phyloP scores from a whole-genome alignment of 2,113 vertebrate species.

The Oceanites oceanicus region DNA sequence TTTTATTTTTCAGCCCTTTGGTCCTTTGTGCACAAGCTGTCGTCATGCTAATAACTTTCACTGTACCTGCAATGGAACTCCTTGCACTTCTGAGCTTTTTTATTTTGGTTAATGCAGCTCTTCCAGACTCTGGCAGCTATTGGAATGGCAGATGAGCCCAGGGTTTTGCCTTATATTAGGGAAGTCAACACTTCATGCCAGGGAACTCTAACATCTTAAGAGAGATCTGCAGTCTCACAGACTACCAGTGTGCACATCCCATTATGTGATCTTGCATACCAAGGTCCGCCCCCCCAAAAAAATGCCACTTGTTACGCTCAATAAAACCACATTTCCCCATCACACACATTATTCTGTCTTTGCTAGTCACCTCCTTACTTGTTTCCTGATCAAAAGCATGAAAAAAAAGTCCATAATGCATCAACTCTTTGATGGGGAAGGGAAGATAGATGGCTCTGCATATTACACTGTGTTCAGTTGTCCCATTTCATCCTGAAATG shows the following conservation, averaged over 20 bases:
- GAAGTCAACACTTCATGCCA: background rate
- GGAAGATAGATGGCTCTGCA: background rate
- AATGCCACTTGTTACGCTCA: background rate
- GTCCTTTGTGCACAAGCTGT: background rate
- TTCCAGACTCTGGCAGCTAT: background rate
- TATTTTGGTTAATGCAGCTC: background rate
- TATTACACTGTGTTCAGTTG: background rate
- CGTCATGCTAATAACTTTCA: background rate
- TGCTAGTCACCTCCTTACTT: background rate
- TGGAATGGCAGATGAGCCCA: background rate
- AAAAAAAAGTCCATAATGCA: background rate
- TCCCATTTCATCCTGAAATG: background rate
- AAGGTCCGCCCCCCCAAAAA: background rate
- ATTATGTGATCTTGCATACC: background rate
- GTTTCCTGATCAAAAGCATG: background rate
- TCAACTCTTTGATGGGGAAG: background rate
- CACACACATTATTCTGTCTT: background rate
- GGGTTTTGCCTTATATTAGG: background rate
- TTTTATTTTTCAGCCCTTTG: background rate
- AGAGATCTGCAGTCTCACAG: background rate
- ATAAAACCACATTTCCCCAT: background rate
- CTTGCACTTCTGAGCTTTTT: background rate
- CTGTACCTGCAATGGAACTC: background rate
- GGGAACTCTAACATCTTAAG: background rate
- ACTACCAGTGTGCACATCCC: background rate